phyloP scores from a whole-genome alignment of 1,140 invertebrate genomes.

The Drosophila ohnishii region DNA sequence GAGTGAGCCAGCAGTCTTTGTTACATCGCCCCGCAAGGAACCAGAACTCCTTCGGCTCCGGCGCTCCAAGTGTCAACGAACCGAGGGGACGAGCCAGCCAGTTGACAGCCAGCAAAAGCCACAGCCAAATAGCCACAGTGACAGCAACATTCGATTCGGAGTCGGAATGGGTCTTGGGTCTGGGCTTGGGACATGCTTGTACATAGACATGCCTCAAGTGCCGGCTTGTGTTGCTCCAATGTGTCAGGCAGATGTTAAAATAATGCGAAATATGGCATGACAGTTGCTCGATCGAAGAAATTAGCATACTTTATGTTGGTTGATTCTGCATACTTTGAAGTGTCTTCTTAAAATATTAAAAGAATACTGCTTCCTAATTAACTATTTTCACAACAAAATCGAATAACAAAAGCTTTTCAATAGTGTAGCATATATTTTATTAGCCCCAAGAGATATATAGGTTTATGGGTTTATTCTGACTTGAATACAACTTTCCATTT shows the following conservation, averaged over 20 bases:
- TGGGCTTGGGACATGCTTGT: constrained; percentile 44
- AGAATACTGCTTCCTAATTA: background rate
- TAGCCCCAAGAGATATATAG: background rate
- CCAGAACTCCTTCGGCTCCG: constrained; percentile 49
- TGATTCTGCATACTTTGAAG: background rate
- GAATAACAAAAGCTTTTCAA: background rate
- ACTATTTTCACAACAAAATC: background rate
- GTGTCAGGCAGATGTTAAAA: constrained; percentile 71
- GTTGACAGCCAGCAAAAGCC: constrained; percentile 61
- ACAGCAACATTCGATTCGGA: constrained; percentile 27
- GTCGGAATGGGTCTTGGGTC: constrained; percentile 8
- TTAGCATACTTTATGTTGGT: background rate
- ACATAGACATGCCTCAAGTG: constrained; percentile 46
- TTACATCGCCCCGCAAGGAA: constrained; percentile 38
- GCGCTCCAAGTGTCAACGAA: constrained; percentile 74
- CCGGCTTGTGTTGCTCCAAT: constrained; percentile 51
- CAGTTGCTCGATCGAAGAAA: constrained; percentile 14
- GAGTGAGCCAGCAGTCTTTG: constrained; percentile 24
- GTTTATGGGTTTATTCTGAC: background rate
- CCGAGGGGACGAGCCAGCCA: constrained; percentile 63
- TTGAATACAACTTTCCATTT: background rate
- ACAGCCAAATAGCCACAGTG: constrained; percentile 13
- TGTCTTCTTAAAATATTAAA: too few species aligned
- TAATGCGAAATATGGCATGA: constrained; percentile 27
- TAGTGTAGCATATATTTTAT: background rate